These are phyloP conservation scores for Synanceia verrucosa DNA, from an alignment of 2,797 vertebrate species.

Conservation along the genomic window DNA sequence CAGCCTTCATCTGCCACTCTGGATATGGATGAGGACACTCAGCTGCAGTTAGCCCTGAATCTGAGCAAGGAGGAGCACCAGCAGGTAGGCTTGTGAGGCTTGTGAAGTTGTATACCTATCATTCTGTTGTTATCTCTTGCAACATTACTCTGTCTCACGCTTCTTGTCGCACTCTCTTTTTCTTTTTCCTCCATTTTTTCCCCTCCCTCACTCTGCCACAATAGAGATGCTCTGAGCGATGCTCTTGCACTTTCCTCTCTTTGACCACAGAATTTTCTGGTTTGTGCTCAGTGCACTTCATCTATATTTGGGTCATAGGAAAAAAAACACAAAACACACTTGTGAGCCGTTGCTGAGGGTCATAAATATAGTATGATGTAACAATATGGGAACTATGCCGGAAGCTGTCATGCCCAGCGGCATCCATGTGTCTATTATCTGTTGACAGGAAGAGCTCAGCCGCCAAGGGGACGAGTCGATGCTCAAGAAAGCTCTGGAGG, in stretches of 20 bases:
- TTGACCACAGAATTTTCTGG: conserved; percentile 51
- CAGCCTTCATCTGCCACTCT: conserved; percentile 44
- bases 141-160: conserved; percentile 5
- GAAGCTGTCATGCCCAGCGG: conserved; percentile 42
- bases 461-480: conserved; percentile 83
- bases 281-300: conserved; percentile 18
- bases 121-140: conserved; percentile 10
- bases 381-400: conserved; percentile 58
- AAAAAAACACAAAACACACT: conserved; percentile 1
- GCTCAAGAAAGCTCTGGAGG: conserved; percentile 84
- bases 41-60: conserved; percentile 92
- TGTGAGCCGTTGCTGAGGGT: conserved; percentile 12
- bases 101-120: too few species aligned
- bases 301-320: conserved; percentile 19
- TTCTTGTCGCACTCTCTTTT: conserved; percentile 27
- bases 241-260: conserved; percentile 35
- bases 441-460: conserved; percentile 82
- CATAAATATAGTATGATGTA: conserved; percentile 51
- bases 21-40: conserved; percentile 92
- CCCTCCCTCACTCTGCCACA: conserved; percentile 40
- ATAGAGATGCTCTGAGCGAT: conserved; percentile 49
- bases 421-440: conserved; percentile 59
- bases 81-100: conserved; percentile 88
- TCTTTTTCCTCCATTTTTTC: too few species aligned
- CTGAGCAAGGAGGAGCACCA: conserved; percentile 95